These are phyloP conservation scores for Gymnobelideus leadbeateri DNA, from an alignment of 2,113 vertebrate species.

Conservation along the genomic window DNA sequence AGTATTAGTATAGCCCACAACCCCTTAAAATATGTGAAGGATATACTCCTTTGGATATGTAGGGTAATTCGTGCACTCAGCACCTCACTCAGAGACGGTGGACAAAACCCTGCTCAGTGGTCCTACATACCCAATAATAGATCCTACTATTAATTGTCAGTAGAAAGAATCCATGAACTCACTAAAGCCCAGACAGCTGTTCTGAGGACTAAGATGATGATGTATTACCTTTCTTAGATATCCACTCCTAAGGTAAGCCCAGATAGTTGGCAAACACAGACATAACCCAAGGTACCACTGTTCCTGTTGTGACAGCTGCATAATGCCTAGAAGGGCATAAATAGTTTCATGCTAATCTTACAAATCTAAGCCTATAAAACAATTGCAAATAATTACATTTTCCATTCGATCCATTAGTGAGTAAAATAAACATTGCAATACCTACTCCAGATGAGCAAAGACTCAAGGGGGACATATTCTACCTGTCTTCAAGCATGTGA, in stretches of 20 bases:
- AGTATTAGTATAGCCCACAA: too few species aligned
- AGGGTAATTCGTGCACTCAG: background rate
- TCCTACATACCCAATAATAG: background rate
- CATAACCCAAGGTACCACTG: background rate
- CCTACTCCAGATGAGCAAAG: background rate
- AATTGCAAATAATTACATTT: conserved; percentile 1
- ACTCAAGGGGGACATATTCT: background rate
- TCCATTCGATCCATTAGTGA: background rate
- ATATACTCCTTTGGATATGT: background rate
- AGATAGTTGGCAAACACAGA: background rate
- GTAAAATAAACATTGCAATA: background rate
- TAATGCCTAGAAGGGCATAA: background rate
- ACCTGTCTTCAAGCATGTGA: background rate
- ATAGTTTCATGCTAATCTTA: background rate
- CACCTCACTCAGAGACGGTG: background rate
- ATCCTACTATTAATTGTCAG: background rate
- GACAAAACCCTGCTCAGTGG: background rate
- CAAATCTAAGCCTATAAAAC: background rate
- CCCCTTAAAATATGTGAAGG: too few species aligned
- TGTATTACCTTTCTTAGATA: background rate
- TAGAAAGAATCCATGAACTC: background rate
- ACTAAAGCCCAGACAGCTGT: background rate
- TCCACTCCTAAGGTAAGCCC: background rate
- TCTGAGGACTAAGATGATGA: background rate
- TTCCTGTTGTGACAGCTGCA: background rate